A percentile compares a stretch with the other conserved stretches of the same genome.
Evolutionary conservation across 2,113 vertebrate species (phyloP).

Genomic region (Sceloporus undulatus): DNA sequence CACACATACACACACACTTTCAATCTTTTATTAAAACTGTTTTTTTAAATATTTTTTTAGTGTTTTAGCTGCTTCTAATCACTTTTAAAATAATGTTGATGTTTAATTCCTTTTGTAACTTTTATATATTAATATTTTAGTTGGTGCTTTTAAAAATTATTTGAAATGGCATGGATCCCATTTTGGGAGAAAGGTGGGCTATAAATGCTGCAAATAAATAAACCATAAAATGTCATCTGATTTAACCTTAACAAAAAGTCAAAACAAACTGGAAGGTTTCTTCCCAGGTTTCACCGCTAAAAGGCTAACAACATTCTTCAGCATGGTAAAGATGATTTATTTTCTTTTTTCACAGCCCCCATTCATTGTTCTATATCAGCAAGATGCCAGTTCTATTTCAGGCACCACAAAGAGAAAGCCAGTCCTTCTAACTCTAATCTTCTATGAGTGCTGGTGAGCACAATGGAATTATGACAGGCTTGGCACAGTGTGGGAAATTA

Average conservation of each 20-base stretch:
- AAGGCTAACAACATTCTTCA: neutral
- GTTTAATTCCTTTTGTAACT: too few species aligned
- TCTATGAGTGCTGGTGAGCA: neutral
- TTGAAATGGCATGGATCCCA: too few species aligned
- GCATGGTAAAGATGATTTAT: neutral
- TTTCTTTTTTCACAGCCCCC: neutral
- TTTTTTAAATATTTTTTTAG: too few species aligned
- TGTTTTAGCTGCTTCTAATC: too few species aligned
- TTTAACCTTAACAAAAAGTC: neutral
- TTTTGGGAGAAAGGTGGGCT: too few species aligned
- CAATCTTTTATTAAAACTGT: too few species aligned
- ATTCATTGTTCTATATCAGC: neutral
- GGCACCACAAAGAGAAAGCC: neutral
- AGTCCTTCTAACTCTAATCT: conserved; percentile 28
- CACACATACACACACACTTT: too few species aligned
- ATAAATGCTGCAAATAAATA: too few species aligned
- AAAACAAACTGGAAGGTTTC: neutral
- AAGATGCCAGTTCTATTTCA: neutral
- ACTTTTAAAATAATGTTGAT: too few species aligned
- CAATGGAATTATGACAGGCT: neutral
- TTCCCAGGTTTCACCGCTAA: neutral
- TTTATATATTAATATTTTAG: too few species aligned
- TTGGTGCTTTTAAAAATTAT: too few species aligned
- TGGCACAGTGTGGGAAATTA: neutral
- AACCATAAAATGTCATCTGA: neutral